Evolutionary conservation across 2,113 vertebrate species (phyloP), one percentile per base, ranked within the genome.

Genomic region (Rynchops niger): DNA sequence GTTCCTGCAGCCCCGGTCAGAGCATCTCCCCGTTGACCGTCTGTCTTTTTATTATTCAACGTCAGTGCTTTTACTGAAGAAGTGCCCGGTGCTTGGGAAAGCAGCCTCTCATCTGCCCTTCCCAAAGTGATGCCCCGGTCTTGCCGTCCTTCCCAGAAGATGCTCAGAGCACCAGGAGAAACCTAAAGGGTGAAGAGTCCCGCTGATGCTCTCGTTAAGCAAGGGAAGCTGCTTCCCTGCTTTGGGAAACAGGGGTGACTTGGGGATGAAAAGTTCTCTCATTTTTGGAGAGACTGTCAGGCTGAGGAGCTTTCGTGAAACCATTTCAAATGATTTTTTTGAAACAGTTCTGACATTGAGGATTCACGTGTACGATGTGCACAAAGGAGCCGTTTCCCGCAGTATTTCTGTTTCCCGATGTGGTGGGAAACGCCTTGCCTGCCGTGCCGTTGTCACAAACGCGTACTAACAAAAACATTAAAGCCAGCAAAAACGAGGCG

Each of bases 261-360:
- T 86, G 40, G 74, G 95, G 70, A 88, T 69, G 59, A 94, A 78
- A 83, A 85, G 38, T 90, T 94, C 72, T 94, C 72, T 97, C 16
- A 16, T 80, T 96, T 96, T 93, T 90, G 90, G 94, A 95, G 84
- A 94, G 84, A 66, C 88, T 85, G 65, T 91, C 86, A 90, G 90
- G 69, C 50, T 59, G 73, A 95, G 94, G 62, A 91, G 71, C 91
- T 96, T 96, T 95, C 90, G 38, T 72, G 88, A 93, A 91, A 86
- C 22, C 80, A 89, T 96, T 97, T 96, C 67, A 53, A 47, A 70
- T 73, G 52, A 10, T 18, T 82, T 50, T 92, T 94, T 93, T n/a
- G 70, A 80, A 86, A 81, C 55, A n/a, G 56, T 66, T 88, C 67
- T 23, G 81, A 90, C 53, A 73, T 3, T 26, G 71, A 53, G 50